Evolutionary conservation across 2,113 vertebrate genomes (phyloP), one percentile per base, ranked within the genome.

Genomic region (Ageneiosus marmoratus): DNA sequence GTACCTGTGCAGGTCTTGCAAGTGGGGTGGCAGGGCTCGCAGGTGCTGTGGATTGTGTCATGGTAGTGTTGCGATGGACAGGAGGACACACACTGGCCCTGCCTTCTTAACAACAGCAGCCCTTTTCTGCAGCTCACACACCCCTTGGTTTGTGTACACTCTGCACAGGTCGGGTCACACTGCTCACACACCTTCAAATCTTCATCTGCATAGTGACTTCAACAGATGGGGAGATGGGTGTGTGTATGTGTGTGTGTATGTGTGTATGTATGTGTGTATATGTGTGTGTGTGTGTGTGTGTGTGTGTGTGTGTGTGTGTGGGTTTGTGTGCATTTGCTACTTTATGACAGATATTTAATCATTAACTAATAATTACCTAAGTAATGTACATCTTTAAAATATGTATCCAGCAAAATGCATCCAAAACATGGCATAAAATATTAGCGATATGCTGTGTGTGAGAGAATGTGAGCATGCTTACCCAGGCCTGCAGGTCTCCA

Each of bases 1-100:
- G 77, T 91, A 98, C 97, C 96, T 90, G 91, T 87, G 87, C 97
- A 98, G 0, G 93, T 89, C 5, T 32, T 92, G 79, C 97, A 99
- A 77, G 91, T 94, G 15, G 94, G 85, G n/a, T 96, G 95, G 86
- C 97, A 97, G 86, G 93, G 92, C 89, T 96, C 94, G 60, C 97
- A 98, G 85, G 92, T 83, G 0, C 83, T 88, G 32, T 91, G 86
- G 0, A 60, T 85, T 1, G 85, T 29, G 32, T 94, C 92, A 18
- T 89, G 89, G 0, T 95, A 94, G 93, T 95, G 90, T 46, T 91
- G 93, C n/a, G 89, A 89, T 1, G 97, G 97, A 79, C 97, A 98
- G 20, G 92, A 89, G 24, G 56, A 89, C 20, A 91, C 82, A 29
- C 97, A 98, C 34, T 92, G 67, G 0, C 95, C 92, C 13, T 91